phyloP scores from a whole-genome alignment of 1,140 invertebrate genomes.

The Papilio dardanus region DNA sequence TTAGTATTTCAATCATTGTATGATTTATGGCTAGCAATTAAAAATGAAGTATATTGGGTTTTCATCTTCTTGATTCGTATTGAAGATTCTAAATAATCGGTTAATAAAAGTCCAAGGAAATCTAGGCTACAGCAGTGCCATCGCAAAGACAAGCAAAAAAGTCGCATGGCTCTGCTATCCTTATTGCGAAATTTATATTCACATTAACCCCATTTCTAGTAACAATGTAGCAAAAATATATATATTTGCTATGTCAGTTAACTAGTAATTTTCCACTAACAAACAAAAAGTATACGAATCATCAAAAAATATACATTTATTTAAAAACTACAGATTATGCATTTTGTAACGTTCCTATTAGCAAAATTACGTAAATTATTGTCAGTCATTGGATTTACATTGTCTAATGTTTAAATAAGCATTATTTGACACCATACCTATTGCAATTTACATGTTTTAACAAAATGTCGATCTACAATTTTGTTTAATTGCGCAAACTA shows the following conservation, averaged over 20 bases:
- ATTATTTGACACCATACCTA: background rate
- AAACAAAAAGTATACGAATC: background rate
- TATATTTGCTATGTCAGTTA: background rate
- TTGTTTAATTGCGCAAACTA: background rate
- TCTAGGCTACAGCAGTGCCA: too few species aligned
- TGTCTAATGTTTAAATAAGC: background rate
- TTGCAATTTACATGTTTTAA: slow-evolving; percentile 3
- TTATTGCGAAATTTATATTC: too few species aligned
- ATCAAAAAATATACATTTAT: background rate
- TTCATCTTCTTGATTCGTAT: too few species aligned
- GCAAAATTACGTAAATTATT: background rate
- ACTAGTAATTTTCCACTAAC: background rate
- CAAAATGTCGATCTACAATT: background rate
- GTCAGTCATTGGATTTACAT: background rate
- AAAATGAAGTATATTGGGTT: too few species aligned
- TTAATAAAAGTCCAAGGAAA: too few species aligned
- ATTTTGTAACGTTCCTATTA: background rate
- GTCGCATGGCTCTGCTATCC: too few species aligned
- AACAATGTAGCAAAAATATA: too few species aligned
- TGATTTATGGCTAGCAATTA: background rate
- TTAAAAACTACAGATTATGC: background rate
- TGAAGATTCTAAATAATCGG: too few species aligned
- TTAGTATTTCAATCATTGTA: background rate
- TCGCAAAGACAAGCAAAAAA: too few species aligned
- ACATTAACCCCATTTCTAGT: too few species aligned